Conservation (phyloP, 2,888 invertebrate species). For the Argyresthia goedartella region DNA sequence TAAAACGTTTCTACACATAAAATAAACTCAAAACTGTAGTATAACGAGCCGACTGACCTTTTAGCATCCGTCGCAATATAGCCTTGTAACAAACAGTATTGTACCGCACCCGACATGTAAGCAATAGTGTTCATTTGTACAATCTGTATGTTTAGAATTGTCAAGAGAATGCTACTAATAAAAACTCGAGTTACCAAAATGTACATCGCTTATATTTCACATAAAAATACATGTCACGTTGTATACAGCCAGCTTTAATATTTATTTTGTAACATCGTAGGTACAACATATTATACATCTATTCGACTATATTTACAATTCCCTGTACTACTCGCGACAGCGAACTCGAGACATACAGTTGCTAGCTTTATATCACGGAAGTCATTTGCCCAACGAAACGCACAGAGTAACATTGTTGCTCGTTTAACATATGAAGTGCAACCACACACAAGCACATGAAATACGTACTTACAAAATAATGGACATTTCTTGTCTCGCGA, state of each 20-base stretch:
- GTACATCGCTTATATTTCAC: conserved; percentile 64
- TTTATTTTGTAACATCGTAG: conserved; percentile 12
- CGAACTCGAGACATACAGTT: background rate
- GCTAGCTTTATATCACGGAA: no score
- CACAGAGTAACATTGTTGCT: no score
- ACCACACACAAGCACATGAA: background rate
- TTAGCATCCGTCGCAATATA: background rate
- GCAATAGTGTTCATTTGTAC: background rate
- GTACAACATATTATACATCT: conserved; percentile 19
- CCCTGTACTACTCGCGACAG: background rate
- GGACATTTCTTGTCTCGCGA: background rate
- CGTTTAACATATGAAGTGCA: no score
- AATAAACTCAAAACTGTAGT: background rate
- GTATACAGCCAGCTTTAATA: conserved; percentile 34
- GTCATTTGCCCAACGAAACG: no score
- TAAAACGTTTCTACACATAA: background rate
- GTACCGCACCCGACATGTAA: background rate
- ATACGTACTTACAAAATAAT: background rate
- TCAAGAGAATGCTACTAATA: conserved; percentile 12
- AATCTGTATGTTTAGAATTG: background rate
- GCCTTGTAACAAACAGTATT: background rate
- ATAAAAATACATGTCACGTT: conserved; percentile 56
- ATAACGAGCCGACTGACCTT: conserved; percentile 6
- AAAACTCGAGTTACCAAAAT: conserved; percentile 54
- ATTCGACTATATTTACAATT: conserved; percentile 13